Base-by-base conservation (phyloP, 2,888 invertebrate genomes). In the Cyaniris semiargus region DNA sequence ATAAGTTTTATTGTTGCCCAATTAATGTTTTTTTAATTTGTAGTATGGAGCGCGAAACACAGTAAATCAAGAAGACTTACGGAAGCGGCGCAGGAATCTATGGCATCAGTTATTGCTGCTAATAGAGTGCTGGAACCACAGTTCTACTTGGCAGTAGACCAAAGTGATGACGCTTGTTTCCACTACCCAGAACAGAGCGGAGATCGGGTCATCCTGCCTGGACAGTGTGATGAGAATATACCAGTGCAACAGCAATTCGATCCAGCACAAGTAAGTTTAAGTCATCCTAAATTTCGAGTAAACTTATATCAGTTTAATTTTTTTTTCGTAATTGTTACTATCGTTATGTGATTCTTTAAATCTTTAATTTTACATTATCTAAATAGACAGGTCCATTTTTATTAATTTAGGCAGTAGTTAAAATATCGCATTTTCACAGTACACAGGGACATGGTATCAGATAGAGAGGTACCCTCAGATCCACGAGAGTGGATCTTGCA, bases 21-120 rank as follows among this genome's bases (percentile, higher is more conserved):
- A 18, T 58, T 1, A 8, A 18, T 10, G 21, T 60, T 13, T 60
- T 58, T 60, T 10, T 13, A 58, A 21, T n/a, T 85, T 82, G 7
- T 83, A 93, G 93, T 92, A 75, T 93, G 92, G 92, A 92, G 92
- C 79, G 90, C 90, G 1, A 90, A 90, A 80, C 88, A 91, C 82
- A 92, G 92, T 82, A 89, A 86, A 75, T 34, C 84, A 0, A 86
- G 88, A 0, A 70, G 78, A 2, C 81, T 89, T 38, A 79, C 88
- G 0, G 76, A 79, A 31, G 83, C 82, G 0, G 86, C 88, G 0
- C 84, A 88, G 70, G 77, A 78, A 0, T 84, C 84, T 0, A 87
- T 91, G 81, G 82, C 82, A 0, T 77, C 83, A 0, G 38, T 83
- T 1, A 88, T 92, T 7, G 79, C 79, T 0, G 78, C 76, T 77